Percentiles rank a stretch among this genome's conserved stretches.
phyloP scores from a whole-genome alignment of 2,797 vertebrate genomes.

The Chelmon rostratus region DNA sequence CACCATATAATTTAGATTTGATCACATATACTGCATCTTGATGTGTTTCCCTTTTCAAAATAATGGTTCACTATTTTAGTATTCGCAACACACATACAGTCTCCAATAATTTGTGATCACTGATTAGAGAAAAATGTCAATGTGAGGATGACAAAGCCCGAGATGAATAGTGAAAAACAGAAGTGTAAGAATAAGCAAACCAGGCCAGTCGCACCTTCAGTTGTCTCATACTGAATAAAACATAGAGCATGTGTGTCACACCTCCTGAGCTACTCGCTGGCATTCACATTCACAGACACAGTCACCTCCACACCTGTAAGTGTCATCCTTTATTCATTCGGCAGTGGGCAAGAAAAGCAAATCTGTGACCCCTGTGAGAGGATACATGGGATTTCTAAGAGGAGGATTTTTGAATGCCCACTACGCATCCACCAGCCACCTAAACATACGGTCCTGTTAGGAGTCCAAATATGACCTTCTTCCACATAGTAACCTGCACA shows the following conservation, averaged over 20 bases:
- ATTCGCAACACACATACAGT: background rate
- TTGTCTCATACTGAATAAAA: slow-evolving; percentile 6
- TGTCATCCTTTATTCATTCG: slow-evolving; percentile 11
- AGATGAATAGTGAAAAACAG: background rate
- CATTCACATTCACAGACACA: background rate
- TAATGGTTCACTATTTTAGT: background rate
- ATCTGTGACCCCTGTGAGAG: background rate
- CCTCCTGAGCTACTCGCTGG: background rate
- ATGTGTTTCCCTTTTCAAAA: background rate
- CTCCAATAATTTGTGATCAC: background rate
- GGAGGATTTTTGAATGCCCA: background rate
- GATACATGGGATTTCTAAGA: background rate
- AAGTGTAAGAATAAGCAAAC: slow-evolving; percentile 1
- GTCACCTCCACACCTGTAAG: background rate
- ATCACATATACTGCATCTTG: background rate
- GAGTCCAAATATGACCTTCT: background rate
- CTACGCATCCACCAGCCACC: background rate
- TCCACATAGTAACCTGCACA: background rate
- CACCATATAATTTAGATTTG: background rate
- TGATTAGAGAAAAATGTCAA: background rate
- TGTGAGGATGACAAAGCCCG: background rate
- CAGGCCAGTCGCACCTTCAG: background rate
- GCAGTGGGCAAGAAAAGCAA: slow-evolving; percentile 5
- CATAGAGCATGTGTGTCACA: background rate
- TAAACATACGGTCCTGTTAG: slow-evolving; percentile 1